phyloP scores from a whole-genome alignment of 2,888 invertebrate genomes.

The Gastrophysa polygoni region DNA sequence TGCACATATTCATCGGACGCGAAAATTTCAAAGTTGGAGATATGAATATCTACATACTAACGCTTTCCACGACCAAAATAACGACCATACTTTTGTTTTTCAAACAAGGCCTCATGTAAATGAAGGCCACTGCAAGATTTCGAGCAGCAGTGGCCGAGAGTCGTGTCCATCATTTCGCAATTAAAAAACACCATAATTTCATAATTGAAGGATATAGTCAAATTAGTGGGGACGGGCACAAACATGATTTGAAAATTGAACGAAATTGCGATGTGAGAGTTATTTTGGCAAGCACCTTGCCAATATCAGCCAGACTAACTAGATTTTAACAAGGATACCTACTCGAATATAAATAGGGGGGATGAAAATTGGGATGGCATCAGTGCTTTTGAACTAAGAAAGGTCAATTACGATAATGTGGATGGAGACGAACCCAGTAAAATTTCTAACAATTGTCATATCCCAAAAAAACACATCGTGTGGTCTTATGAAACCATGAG shows the following conservation, averaged over 20 bases:
- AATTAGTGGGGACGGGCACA: conserved; percentile 4
- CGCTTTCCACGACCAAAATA: too few species aligned
- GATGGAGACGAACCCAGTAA: neutral
- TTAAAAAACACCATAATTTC: conserved; percentile 11
- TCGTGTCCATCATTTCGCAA: neutral
- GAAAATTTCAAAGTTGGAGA: too few species aligned
- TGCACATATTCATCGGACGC: too few species aligned
- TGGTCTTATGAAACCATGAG: too few species aligned
- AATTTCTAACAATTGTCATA: too few species aligned
- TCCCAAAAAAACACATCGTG: too few species aligned
- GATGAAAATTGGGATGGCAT: neutral
- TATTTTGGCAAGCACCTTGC: conserved; percentile 31
- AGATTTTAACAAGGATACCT: conserved; percentile 27
- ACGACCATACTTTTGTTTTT: too few species aligned
- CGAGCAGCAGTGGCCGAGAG: neutral
- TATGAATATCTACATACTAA: too few species aligned
- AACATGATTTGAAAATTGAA: conserved; percentile 8
- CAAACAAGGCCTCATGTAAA: neutral
- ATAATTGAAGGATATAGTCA: conserved; percentile 10
- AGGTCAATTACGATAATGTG: neutral
- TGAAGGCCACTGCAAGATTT: too few species aligned
- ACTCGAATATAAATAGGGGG: neutral
- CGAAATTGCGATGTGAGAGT: conserved; percentile 10
- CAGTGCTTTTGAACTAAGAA: neutral
- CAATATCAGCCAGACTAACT: conserved; percentile 29